phyloP scores from a whole-genome alignment of 2,797 vertebrate genomes.

The Prionace glauca region DNA sequence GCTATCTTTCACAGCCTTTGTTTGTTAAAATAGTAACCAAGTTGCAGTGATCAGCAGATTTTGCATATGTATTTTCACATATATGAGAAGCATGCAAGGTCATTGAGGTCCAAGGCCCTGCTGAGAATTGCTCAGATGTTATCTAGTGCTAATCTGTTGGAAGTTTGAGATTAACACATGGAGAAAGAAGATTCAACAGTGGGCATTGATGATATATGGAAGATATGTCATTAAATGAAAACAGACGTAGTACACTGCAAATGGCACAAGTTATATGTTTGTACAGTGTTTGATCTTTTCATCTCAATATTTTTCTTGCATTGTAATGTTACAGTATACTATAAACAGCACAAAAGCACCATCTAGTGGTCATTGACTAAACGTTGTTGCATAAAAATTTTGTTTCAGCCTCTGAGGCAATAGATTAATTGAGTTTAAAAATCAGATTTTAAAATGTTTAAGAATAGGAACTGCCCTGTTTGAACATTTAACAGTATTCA shows the following conservation, averaged over 20 bases:
- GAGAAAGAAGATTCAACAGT: neutral
- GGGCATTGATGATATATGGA: neutral
- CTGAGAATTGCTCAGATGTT: neutral
- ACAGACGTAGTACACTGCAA: neutral
- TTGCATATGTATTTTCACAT: neutral
- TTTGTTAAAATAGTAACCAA: neutral
- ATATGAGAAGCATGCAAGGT: neutral
- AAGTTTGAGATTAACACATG: neutral
- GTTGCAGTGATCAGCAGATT: neutral
- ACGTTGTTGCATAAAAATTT: neutral
- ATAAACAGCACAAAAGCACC: slow-evolving; percentile 7
- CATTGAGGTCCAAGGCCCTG: neutral
- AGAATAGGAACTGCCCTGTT: neutral
- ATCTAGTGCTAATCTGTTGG: neutral
- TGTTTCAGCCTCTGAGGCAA: neutral
- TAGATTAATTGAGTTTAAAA: neutral
- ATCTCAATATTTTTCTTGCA: neutral
- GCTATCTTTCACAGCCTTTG: neutral
- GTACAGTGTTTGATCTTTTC: neutral
- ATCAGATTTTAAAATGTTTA: neutral
- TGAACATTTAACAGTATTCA: neutral
- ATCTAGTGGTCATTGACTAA: slow-evolving; percentile 10
- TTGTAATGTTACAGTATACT: neutral
- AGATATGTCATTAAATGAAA: neutral
- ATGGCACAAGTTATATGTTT: neutral